Conservation (phyloP, 2,113 vertebrate species). For the Proteles cristata region DNA sequence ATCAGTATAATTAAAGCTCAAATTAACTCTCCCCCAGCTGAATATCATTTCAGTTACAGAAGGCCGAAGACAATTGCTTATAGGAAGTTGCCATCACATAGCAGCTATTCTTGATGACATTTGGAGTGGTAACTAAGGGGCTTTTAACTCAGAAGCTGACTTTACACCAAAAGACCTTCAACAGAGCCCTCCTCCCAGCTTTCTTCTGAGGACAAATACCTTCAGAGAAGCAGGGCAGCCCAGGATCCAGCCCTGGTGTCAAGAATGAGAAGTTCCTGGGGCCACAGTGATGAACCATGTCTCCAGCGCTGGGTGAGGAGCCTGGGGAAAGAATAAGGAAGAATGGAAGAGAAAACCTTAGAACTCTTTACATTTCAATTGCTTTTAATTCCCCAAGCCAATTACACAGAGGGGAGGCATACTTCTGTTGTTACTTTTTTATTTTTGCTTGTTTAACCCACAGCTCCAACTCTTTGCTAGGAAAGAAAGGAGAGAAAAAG, state of each 20-base stretch:
- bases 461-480: not conserved
- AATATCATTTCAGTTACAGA: not conserved
- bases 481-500: not conserved
- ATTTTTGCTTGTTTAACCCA: not conserved
- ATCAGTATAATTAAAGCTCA: not conserved
- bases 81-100: not conserved
- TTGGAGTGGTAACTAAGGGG: not conserved
- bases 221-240: not conserved
- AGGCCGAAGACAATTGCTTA: not conserved
- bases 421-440: not conserved
- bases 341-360: not conserved
- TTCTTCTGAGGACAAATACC: not conserved
- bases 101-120: not conserved
- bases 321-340: not conserved
- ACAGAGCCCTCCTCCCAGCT: not conserved
- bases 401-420: not conserved
- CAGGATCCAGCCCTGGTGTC: too few relatives aligned
- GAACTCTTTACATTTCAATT: not conserved
- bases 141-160: not conserved
- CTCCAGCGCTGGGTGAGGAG: not conserved
- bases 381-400: not conserved
- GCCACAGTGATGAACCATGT: accelerated
- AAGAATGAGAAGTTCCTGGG: not conserved
- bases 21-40: not conserved
- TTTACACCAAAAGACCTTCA: not conserved